Base-by-base conservation (phyloP, 2,113 vertebrate genomes). In the Salvelinus namaycush region DNA sequence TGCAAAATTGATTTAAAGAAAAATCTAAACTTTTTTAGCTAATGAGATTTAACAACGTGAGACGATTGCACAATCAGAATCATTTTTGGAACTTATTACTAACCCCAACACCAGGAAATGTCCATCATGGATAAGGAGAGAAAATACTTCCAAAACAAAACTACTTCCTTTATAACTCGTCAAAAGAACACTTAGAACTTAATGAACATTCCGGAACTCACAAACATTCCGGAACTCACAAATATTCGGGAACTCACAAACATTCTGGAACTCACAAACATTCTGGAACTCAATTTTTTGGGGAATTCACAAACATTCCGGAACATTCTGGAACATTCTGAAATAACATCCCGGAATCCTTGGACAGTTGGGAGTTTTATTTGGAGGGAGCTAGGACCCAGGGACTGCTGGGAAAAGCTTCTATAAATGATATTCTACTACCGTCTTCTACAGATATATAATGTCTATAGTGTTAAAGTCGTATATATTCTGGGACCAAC, bases 131-230 rank as follows among this genome's bases (percentile, higher is more conserved):
- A 51, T 34, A 51, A 3, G 49, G 20, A n/a, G 14, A 14, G 20
- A 60, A n/a, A 60, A 60, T 13, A n/a, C 57, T 86, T 86, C 89
- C 87, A 90, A 89, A 89, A 86, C 83, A 81, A 83, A 76, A 87
- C 81, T 79, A 5, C 12, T 60, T 60, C 20, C 77, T 81, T 70
- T 60, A 73, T 83, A 84, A 85, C 76, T 51, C 13, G 9, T 62
- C 20, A 13, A n/a, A 16, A 51, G 22, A 49, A 70, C 22, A 34
- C 51, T 6, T 20, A 34, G 34, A 34, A 34, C 34, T 7, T 34
- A 34, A 34, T 34, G 6, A 34, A 34, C 34, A 34, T 34, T 34
- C 34, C 1, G 34, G 7, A 39, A 39, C 1, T 39, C 34, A 39
- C 34, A 8, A 39, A 8, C 34, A 39, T 39, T 39, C 34, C 0